phyloP scores from a whole-genome alignment of 1,140 invertebrate species.

The Cotesia glomerata region DNA sequence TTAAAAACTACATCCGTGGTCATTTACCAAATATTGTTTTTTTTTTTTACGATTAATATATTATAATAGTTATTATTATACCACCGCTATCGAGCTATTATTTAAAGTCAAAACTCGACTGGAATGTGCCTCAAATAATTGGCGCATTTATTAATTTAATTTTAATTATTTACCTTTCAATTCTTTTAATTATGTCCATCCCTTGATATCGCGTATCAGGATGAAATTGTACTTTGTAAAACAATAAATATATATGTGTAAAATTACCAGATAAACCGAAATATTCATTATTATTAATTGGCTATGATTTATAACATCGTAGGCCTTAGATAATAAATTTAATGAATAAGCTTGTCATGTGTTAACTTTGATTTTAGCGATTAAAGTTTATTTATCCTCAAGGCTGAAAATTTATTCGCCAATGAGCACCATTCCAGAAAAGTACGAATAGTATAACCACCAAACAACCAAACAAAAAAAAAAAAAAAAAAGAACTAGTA shows the following conservation, averaged over 20 bases:
- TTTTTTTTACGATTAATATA: conserved; percentile 41
- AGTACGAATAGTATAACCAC: conserved; percentile 39
- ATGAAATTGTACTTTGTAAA: conserved; percentile 8
- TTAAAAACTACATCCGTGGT: conserved; percentile 31
- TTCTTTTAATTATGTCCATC: conserved; percentile 18
- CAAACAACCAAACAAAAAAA: conserved; percentile 46
- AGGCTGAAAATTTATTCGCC: conserved; percentile 14
- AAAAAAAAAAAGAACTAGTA: conserved; percentile 43
- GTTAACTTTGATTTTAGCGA: not conserved
- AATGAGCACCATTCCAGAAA: conserved; percentile 44
- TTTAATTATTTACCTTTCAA: conserved; percentile 17
- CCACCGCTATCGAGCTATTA: conserved; percentile 54
- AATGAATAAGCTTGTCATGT: not conserved
- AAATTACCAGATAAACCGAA: conserved; percentile 1
- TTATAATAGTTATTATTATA: conserved; percentile 42
- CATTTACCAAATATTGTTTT: conserved; percentile 30
- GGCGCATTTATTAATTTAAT: conserved; percentile 20
- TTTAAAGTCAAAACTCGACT: conserved; percentile 53
- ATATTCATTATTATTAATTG: not conserved
- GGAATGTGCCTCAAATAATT: conserved; percentile 49
- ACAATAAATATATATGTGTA: not conserved
- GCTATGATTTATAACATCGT: not conserved
- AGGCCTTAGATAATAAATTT: not conserved
- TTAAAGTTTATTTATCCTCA: conserved; percentile 5
- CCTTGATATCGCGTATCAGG: not conserved